A percentile compares a stretch with the other conserved stretches of the same genome.
phyloP scores from a whole-genome alignment of 2,797 vertebrate genomes.

The Sebastes iracundus region DNA sequence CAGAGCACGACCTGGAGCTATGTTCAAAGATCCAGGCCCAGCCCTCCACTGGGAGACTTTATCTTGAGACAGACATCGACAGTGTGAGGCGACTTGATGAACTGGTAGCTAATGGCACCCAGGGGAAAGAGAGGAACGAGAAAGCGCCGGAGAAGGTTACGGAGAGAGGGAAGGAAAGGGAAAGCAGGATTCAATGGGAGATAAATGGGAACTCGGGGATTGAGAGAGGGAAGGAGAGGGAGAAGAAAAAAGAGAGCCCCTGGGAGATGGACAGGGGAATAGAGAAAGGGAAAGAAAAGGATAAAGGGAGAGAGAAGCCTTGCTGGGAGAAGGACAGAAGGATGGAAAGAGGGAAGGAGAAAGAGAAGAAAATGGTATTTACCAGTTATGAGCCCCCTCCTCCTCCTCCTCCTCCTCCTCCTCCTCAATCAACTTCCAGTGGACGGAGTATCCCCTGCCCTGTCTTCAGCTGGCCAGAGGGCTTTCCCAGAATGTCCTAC shows the following conservation, averaged over 20 bases:
- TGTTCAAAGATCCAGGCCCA: conserved; percentile 71
- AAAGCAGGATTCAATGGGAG: conserved; percentile 56
- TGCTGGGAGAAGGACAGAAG: conserved; percentile 53
- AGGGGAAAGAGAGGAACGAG: conserved; percentile 60
- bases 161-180: conserved; percentile 53
- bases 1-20: conserved; percentile 59
- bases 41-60: conserved; percentile 71
- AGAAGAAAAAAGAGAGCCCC: conserved; percentile 53
- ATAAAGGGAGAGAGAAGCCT: conserved; percentile 41
- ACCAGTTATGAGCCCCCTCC: conserved; percentile 25
- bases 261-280: conserved; percentile 47
- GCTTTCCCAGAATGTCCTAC: conserved; percentile 73
- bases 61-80: conserved; percentile 80
- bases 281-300: conserved; percentile 42
- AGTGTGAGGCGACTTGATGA: conserved; percentile 80
- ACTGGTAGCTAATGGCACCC: conserved; percentile 64
- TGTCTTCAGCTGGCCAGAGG: conserved; percentile 69
- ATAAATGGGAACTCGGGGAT: conserved; percentile 44
- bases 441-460: conserved; percentile 65
- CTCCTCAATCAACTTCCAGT: conserved; percentile 4
- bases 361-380: conserved; percentile 55
- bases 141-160: conserved; percentile 40
- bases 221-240: conserved; percentile 53
- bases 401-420: conserved; percentile 1
- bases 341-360: conserved; percentile 63